Evolutionary conservation across 1,140 invertebrate species (phyloP), one percentile per base, ranked within the genome.

Genomic region (Leptinotarsa texana): DNA sequence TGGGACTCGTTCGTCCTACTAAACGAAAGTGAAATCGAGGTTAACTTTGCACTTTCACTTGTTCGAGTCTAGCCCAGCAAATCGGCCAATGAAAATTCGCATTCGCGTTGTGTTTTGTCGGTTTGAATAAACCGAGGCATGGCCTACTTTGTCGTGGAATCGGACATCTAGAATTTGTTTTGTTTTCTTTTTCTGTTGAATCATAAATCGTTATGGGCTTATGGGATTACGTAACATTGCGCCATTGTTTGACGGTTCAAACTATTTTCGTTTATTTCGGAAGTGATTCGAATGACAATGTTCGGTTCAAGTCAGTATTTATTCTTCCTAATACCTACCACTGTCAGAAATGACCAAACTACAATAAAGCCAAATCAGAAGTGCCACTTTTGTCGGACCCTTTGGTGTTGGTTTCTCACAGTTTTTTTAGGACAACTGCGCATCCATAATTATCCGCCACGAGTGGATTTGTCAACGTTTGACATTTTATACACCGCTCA

Each of bases 11-110:
- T 84, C 84, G 84, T 82, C 84, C 84, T 85, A 85, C 83, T 83
- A 85, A 85, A 85, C 84, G 84, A 85, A 85, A 85, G 84, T 85
- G 84, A 85, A 85, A 85, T 85, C 84, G 84, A 85, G 84, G 84
- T 83, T 84, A 84, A 79, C 79, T 85, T 85, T 85, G 81, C 84
- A 85, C 84, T 85, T 85, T 85, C 84, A 85, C 84, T 85, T 84
- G 84, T 83, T 81, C 82, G 80, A 78, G 82, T 84, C 83, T 84
- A 84, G 80, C 80, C 82, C 80, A 79, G 80, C 81, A 71, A 77
- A 79, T 69, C 80, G 75, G 73, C 83, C 82, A 83, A 83, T 82
- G 74, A 63, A 70, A 72, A 76, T 70, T 62, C 70, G 74, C 21
- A 77, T 76, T 82, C 74, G 77, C 74, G 72, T 67, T 74, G 77